phyloP scores from a whole-genome alignment of 2,888 invertebrate species.

The Schizaphis graminum region DNA sequence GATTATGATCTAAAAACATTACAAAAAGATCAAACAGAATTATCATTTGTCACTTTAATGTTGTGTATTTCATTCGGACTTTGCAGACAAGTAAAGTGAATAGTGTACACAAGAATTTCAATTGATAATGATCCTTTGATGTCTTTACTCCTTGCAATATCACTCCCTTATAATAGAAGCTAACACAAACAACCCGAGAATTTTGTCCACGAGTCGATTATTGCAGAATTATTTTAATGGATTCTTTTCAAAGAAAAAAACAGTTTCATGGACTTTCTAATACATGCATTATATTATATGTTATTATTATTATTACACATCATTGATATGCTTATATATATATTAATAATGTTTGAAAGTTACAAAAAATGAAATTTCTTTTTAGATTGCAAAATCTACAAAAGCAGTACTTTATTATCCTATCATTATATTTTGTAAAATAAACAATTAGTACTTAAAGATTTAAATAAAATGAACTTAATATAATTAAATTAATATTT shows the following conservation, averaged over 20 bases:
- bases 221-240: slow-evolving; percentile 31
- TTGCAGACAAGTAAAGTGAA: neutral
- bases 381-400: neutral
- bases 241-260: neutral
- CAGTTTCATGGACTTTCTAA: neutral
- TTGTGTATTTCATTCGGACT: neutral
- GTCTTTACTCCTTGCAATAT: neutral
- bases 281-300: neutral
- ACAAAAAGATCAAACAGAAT: slow-evolving; percentile 15
- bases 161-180: neutral
- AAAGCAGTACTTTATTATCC: neutral
- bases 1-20: slow-evolving; percentile 10
- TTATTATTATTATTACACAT: too few species aligned
- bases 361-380: neutral
- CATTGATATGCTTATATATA: too few species aligned
- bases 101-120: neutral
- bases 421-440: neutral
- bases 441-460: neutral
- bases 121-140: slow-evolving; percentile 1
- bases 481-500: neutral
- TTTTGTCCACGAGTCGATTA: neutral
- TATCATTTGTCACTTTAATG: neutral
- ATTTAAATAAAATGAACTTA: neutral
- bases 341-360: neutral
- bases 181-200: neutral